These are phyloP conservation scores for Numenius arquata DNA, from an alignment of 2,113 vertebrate genomes.

Conservation along the genomic window DNA sequence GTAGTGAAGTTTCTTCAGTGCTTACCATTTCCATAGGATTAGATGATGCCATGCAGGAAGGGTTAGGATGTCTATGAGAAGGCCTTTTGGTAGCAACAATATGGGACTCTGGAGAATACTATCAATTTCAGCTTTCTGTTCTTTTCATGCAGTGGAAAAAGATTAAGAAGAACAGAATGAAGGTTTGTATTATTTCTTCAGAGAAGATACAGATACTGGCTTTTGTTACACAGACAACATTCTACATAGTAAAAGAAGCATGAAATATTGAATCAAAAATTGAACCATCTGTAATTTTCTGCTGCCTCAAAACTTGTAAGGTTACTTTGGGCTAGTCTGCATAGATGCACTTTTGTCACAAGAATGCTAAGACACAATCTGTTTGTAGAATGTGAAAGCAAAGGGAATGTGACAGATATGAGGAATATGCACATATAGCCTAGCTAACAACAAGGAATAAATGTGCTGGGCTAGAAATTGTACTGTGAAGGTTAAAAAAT, in stretches of 20 bases:
- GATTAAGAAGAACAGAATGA: background rate
- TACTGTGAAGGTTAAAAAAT: background rate
- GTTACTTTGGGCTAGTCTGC: background rate
- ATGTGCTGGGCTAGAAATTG: conserved; percentile 23
- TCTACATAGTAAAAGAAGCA: background rate
- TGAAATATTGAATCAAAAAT: background rate
- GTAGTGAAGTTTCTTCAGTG: background rate
- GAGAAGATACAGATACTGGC: background rate
- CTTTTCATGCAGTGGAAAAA: background rate
- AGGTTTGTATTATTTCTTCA: background rate
- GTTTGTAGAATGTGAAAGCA: background rate
- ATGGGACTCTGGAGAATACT: background rate
- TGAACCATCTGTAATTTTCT: background rate
- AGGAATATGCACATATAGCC: background rate
- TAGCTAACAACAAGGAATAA: background rate
- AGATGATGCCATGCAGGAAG: background rate
- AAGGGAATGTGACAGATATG: background rate
- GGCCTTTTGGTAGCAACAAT: background rate
- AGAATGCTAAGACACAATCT: background rate
- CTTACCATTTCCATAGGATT: background rate
- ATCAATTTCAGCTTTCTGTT: background rate
- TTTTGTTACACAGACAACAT: background rate
- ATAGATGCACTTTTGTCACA: background rate
- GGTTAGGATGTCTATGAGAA: background rate
- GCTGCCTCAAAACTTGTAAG: background rate